Conservation (phyloP, 1,140 invertebrate genomes). For the Trichomalopsis sarcophagae region DNA sequence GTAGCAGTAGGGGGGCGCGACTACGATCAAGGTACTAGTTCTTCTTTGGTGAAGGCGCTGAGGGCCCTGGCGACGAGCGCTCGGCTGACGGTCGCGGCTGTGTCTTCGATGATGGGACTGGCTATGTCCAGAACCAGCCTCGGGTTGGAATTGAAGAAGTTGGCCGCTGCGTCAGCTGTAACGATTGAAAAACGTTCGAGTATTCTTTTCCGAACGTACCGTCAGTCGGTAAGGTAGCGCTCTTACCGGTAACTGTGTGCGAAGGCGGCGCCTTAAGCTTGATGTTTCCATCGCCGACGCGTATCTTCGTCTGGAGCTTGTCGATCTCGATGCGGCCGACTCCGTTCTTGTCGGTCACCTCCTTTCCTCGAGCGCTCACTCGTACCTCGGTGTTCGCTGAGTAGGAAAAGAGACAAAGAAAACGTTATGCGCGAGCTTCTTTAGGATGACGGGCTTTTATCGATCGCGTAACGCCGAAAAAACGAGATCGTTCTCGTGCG, state of each 20-base stretch:
- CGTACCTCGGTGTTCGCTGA: constrained; percentile 76
- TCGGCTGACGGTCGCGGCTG: constrained; percentile 77
- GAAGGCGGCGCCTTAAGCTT: constrained; percentile 71
- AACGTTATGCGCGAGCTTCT: not conserved
- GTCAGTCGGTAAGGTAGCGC: not conserved
- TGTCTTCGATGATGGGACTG: constrained; percentile 83
- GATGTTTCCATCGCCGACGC: constrained; percentile 78
- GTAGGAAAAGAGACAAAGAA: constrained; percentile 53
- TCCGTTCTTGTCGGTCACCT: constrained; percentile 76
- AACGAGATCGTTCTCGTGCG: too few relatives aligned
- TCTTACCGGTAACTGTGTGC: constrained; percentile 70
- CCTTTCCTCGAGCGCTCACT: constrained; percentile 76
- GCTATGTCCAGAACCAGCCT: constrained; percentile 81
- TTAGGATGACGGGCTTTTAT: not conserved
- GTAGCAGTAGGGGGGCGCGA: too few relatives aligned
- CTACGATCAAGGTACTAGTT: constrained; percentile 70
- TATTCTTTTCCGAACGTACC: not conserved
- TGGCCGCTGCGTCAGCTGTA: constrained; percentile 78
- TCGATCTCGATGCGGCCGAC: constrained; percentile 78
- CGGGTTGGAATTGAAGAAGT: constrained; percentile 83
- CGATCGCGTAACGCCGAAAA: too few relatives aligned
- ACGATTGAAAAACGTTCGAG: constrained; percentile 53
- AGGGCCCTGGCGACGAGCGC: constrained; percentile 78
- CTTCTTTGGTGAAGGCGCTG: constrained; percentile 75
- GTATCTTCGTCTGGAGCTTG: constrained; percentile 78